These are phyloP conservation scores for Scyliorhinus canicula DNA, from an alignment of 2,797 vertebrate genomes.

Conservation along the genomic window DNA sequence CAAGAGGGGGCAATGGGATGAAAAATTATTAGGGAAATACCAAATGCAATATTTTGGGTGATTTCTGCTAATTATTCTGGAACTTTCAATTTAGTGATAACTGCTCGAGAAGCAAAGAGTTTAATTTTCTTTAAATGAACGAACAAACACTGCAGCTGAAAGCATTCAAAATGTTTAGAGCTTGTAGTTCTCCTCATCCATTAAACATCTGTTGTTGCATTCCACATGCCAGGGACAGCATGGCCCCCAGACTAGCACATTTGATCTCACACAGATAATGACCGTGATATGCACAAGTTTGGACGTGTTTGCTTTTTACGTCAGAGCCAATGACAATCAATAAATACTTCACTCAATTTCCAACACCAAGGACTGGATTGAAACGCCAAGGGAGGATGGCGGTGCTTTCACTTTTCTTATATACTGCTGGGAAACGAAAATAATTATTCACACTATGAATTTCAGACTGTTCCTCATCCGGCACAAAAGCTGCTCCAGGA, in stretches of 20 bases:
- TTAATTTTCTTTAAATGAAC: not conserved
- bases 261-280: not conserved
- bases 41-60: not conserved
- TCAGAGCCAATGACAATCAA: not conserved
- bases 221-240: not conserved
- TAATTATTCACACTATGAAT: not conserved
- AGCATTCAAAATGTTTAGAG: not conserved
- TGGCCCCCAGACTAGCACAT: not conserved
- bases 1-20: not conserved
- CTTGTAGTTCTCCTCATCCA: not conserved
- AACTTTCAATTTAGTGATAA: not conserved
- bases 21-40: not conserved
- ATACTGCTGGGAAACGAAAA: not conserved
- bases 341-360: not conserved
- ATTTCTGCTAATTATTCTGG: not conserved
- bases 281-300: not conserved
- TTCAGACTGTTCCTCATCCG: not conserved
- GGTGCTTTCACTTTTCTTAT: not conserved
- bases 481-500: not conserved
- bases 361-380: not conserved
- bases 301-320: not conserved
- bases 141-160: not conserved
- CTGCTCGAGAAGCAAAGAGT: not conserved
- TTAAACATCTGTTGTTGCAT: not conserved
- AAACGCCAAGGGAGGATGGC: not conserved